Percentiles rank a stretch among this genome's conserved stretches.
phyloP scores from a whole-genome alignment of 2,888 invertebrate genomes.

The Xestoiulus laeticollis region DNA sequence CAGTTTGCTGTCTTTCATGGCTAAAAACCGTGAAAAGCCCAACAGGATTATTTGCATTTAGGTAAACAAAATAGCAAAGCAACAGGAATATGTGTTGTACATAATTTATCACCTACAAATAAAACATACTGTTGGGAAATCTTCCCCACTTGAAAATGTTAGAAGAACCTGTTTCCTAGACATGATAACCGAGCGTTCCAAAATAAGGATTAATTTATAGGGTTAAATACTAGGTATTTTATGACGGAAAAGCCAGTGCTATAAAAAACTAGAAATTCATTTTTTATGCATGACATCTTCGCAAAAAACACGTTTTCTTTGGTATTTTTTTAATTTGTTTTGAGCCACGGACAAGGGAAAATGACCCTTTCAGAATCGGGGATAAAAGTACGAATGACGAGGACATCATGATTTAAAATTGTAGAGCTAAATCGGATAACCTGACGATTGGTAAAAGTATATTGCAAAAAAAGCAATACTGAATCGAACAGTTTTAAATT shows the following conservation, averaged over 20 bases:
- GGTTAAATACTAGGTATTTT: background rate
- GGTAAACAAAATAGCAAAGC: background rate
- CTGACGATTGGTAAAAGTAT: too few species aligned
- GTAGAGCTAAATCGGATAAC: too few species aligned
- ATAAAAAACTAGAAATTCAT: background rate
- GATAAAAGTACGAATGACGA: too few species aligned
- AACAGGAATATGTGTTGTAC: background rate
- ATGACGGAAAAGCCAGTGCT: background rate
- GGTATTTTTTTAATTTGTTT: too few species aligned
- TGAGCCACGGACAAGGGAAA: too few species aligned
- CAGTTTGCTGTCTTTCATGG: background rate
- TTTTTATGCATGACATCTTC: background rate
- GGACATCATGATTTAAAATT: too few species aligned
- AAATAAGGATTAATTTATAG: too few species aligned
- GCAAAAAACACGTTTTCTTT: background rate
- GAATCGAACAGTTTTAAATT: too few species aligned
- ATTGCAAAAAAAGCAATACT: too few species aligned
- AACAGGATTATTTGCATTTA: background rate
- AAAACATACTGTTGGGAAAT: background rate
- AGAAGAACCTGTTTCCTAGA: background rate
- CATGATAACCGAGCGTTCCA: too few species aligned
- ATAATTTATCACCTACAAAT: background rate
- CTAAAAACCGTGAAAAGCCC: background rate
- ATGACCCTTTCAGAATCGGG: too few species aligned
- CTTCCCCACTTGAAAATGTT: background rate